Conservation (phyloP, 2,113 vertebrate genomes). For the Callospermophilus lateralis region DNA sequence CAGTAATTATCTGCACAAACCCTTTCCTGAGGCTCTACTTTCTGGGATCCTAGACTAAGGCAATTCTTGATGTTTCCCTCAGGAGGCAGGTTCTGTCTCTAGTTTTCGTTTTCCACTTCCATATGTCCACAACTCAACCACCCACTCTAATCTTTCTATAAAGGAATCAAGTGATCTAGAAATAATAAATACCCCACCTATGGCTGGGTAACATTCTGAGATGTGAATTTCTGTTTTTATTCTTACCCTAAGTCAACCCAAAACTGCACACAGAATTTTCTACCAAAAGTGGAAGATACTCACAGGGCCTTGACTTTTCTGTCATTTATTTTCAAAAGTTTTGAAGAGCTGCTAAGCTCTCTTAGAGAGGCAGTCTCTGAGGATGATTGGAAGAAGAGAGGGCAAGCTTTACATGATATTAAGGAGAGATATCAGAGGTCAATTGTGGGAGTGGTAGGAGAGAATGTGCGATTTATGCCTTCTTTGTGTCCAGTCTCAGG, state of each 20-base stretch:
- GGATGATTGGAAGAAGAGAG: not conserved
- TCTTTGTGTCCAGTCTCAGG: not conserved
- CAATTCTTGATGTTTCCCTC: not conserved
- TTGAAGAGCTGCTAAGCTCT: not conserved
- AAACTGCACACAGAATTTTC: not conserved
- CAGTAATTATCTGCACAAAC: not conserved
- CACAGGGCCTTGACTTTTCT: not conserved
- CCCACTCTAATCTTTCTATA: conserved; percentile 1
- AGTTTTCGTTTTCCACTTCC: not conserved
- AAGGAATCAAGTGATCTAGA: conserved; percentile 30
- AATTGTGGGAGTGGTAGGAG: not conserved
- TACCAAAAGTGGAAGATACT: not conserved
- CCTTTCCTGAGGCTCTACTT: not conserved
- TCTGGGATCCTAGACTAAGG: not conserved
- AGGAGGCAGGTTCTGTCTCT: not conserved
- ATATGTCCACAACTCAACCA: not conserved
- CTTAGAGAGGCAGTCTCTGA: not conserved
- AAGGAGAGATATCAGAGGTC: not conserved
- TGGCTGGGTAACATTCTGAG: not conserved
- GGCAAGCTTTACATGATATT: not conserved
- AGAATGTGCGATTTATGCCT: not conserved
- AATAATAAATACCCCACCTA: not conserved
- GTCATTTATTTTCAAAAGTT: conserved; percentile 44
- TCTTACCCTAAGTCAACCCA: not conserved
- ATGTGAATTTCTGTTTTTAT: not conserved